Percentiles rank a stretch among this genome's conserved stretches.
Evolutionary conservation across 2,797 vertebrate species (phyloP).

Genomic region (Malacoraja senta): DNA sequence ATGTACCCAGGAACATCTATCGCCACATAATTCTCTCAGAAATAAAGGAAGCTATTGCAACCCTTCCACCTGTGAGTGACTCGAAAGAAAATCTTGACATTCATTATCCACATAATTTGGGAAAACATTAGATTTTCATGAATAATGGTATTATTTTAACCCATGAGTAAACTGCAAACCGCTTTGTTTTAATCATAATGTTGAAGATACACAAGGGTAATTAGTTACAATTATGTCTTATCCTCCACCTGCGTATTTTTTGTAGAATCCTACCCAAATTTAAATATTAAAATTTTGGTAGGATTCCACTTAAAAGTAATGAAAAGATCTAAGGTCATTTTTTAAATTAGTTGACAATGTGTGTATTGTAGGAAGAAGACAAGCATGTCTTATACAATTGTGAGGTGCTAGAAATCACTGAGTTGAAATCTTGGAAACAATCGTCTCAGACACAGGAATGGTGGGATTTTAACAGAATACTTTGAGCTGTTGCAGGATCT

Average conservation of each 20-base stretch:
- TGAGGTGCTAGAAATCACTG: not conserved
- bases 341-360: not conserved
- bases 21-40: constrained; percentile 89
- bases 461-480: not conserved
- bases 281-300: too few species aligned
- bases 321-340: not conserved
- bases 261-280: not conserved
- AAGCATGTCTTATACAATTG: not conserved
- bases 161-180: not conserved
- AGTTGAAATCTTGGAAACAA: not conserved
- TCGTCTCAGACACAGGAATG: not conserved
- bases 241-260: not conserved
- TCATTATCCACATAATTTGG: too few species aligned
- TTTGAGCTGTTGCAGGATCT: not conserved
- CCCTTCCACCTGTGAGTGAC: constrained; percentile 76
- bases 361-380: too few species aligned
- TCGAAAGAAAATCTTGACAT: not conserved
- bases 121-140: rapidly evolving
- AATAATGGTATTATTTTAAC: not conserved
- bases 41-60: constrained; percentile 81
- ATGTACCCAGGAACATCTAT: constrained; percentile 85
- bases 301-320: too few species aligned
- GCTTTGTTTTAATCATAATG: not conserved
- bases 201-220: not conserved
- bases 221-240: not conserved